Base-by-base conservation (phyloP, 2,113 vertebrate genomes). In the Oryzias woworae region DNA sequence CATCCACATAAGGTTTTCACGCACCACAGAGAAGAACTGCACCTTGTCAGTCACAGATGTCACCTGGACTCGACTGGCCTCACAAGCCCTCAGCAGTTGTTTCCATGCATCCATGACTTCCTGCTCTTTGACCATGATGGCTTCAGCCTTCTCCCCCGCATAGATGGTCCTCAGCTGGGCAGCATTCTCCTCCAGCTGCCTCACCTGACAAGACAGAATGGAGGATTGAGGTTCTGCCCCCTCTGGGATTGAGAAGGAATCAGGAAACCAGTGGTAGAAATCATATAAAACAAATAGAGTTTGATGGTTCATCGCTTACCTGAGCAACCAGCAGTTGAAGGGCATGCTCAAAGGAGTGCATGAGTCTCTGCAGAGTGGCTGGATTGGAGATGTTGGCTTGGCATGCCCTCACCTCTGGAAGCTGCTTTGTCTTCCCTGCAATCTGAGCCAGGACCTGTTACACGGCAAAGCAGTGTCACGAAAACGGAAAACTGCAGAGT, bases 1-100 rank as follows among this genome's bases (percentile, higher is more conserved):
- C 92, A 96, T 98, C 96, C 96, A 98, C 79, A 98, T 94, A 84
- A 95, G 91, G 64, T 96, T 92, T 73, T 96, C 96, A 12, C 95
- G 93, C 54, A 95, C 94, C 16, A 94, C 90, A 4, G 93, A 94
- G 78, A 96, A 93, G 88, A 98, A 98, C 78, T 96, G 95, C 89
- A 96, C 96, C 69, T 96, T 95, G 82, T 96, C 95, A 0, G 93
- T 95, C 0, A 96, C 94, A 23, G 95, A 95, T 4, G 94, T 90
- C 14, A 98, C 92, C 62, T 95, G 92, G 62, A 95, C 94, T 1
- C 92, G 93, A 46, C 95, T 95, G 58, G 92, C 90, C n/a, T 93
- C 87, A 14, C 95, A 95, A 23, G 91, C 89, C 41, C 89, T 84
- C 14, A 96, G 92, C 46, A 98, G 93, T 78, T 93, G 92, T 44